Evolutionary conservation across 2,113 vertebrate species (phyloP).

Genomic region (Nothocercus nigrocapillus): DNA sequence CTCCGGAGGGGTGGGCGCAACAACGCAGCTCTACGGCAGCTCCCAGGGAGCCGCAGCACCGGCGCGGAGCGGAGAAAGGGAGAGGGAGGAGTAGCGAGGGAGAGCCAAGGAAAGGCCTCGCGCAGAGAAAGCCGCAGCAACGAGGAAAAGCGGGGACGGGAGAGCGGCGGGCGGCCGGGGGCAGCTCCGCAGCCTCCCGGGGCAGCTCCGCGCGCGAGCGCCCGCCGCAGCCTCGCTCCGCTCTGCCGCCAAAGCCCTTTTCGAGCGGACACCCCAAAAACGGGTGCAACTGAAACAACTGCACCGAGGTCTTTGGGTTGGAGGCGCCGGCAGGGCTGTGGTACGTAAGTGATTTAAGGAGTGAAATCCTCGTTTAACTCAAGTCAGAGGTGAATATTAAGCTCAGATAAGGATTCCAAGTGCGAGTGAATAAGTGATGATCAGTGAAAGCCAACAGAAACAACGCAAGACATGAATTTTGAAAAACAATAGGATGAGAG

Average conservation of each 20-base stretch:
- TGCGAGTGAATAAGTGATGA: slow-evolving; percentile 14
- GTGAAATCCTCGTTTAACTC: slow-evolving; percentile 26
- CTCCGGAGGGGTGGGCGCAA: no score
- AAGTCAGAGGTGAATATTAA: not conserved
- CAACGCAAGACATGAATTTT: not conserved
- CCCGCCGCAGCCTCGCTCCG: not conserved
- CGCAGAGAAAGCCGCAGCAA: not conserved
- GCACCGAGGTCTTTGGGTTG: not conserved
- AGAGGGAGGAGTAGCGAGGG: not conserved
- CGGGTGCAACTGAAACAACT: not conserved
- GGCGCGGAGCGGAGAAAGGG: not conserved
- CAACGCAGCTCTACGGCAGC: slow-evolving; percentile 24
- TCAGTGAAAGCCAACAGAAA: slow-evolving; percentile 7
- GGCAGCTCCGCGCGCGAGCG: fast-evolving
- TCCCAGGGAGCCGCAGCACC: not conserved
- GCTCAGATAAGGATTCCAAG: not conserved
- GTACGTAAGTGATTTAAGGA: not conserved
- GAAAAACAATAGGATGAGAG: not conserved
- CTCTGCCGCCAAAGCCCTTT: not conserved
- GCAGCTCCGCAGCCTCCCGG: not conserved
- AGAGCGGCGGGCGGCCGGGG: fast-evolving
- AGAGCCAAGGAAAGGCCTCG: not conserved
- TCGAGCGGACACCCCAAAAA: not conserved
- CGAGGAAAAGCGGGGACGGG: not conserved
- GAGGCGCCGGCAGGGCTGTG: not conserved